A percentile compares a stretch with the other conserved stretches of the same genome.
phyloP scores from a whole-genome alignment of 2,888 invertebrate genomes.

The Tinea semifulvella region DNA sequence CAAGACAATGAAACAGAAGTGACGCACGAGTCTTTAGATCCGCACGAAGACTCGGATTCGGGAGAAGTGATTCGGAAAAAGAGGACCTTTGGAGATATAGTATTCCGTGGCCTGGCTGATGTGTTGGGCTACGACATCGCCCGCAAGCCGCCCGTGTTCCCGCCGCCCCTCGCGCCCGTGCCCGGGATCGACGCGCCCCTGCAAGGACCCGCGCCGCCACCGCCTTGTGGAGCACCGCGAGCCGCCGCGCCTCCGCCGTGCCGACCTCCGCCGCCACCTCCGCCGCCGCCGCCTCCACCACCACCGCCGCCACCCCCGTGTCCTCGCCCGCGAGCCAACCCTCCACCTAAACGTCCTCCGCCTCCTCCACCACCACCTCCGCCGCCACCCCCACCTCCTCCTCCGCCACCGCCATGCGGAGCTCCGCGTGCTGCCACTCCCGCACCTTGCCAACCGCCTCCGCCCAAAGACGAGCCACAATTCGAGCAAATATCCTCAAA shows the following conservation, averaged over 20 bases:
- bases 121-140: slow-evolving; percentile 54
- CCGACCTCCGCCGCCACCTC: slow-evolving; percentile 23
- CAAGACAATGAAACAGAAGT: too few relatives aligned
- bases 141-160: slow-evolving; percentile 46
- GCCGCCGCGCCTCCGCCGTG: slow-evolving; percentile 24
- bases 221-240: slow-evolving; percentile 22
- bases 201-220: slow-evolving; percentile 33
- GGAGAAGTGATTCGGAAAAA: slow-evolving; percentile 46
- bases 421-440: slow-evolving; percentile 38
- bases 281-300: slow-evolving; percentile 24
- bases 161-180: slow-evolving; percentile 52
- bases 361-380: slow-evolving; percentile 27
- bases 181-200: slow-evolving; percentile 47
- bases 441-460: slow-evolving; percentile 36
- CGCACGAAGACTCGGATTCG: neutral
- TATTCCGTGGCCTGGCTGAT: slow-evolving; percentile 60
- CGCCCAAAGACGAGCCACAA: slow-evolving; percentile 33
- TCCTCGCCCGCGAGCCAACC: slow-evolving; percentile 23
- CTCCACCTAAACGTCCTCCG: slow-evolving; percentile 23
- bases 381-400: slow-evolving; percentile 28
- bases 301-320: slow-evolving; percentile 19
- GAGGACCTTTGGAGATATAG: slow-evolving; percentile 57
- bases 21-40: too few relatives aligned
- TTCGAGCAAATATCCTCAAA: slow-evolving; percentile 48
- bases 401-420: slow-evolving; percentile 43